A percentile compares a stretch with the other conserved stretches of the same genome.
phyloP scores from a whole-genome alignment of 2,113 vertebrate species.

The Peromyscus polionotus region DNA sequence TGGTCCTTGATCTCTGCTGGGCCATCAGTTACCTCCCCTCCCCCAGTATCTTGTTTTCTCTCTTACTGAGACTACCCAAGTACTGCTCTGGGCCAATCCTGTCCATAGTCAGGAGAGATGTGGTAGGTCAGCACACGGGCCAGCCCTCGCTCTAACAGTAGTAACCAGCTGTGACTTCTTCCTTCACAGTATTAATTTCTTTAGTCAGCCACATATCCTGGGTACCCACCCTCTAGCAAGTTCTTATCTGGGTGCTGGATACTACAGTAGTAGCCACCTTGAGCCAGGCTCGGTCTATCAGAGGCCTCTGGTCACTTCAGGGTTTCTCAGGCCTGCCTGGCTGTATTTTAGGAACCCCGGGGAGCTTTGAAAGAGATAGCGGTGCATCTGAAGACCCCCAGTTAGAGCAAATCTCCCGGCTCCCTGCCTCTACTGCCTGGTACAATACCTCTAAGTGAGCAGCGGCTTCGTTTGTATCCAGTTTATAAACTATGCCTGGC shows the following conservation, averaged over 20 bases:
- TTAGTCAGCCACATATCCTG: not conserved
- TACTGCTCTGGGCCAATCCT: not conserved
- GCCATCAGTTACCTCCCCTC: not conserved
- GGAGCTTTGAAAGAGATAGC: not conserved
- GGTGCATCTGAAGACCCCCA: not conserved
- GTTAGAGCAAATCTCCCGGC: not conserved
- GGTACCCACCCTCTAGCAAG: not conserved
- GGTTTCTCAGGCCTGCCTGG: not conserved
- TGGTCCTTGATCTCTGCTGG: not conserved
- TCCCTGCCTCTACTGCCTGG: not conserved
- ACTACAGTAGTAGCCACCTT: not conserved
- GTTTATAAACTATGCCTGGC: not conserved
- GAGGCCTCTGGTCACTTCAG: not conserved
- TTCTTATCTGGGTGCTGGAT: not conserved
- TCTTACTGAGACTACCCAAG: not conserved
- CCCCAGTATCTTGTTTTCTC: not conserved
- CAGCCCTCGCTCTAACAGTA: not conserved
- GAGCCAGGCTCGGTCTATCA: not conserved
- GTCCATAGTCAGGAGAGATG: not conserved
- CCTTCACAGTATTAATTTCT: slow-evolving; percentile 1
- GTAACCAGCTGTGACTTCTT: not conserved
- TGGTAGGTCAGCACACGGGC: not conserved
- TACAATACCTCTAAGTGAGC: not conserved
- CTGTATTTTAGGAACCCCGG: not conserved
- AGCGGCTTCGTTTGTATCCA: not conserved